These are phyloP conservation scores for Pomacea maculata DNA, from an alignment of 1,140 invertebrate species.

Conservation along the genomic window DNA sequence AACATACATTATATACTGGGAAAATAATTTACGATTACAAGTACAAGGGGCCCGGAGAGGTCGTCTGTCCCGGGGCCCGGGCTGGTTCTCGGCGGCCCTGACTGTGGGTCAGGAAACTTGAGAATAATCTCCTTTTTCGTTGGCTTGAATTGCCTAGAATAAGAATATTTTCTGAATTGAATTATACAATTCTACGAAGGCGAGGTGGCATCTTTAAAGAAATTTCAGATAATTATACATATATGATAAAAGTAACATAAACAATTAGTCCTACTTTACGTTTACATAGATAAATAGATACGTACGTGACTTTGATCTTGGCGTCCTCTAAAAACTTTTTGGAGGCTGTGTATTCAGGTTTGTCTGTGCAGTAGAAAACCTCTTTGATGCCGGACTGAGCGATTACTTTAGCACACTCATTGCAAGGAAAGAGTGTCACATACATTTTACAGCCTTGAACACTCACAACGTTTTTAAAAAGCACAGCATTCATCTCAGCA, in stretches of 20 bases:
- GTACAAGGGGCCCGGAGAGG: no score
- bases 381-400: conserved; percentile 75
- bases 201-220: no score
- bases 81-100: no score
- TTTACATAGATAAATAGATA: no score
- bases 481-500: conserved; percentile 95
- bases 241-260: no score
- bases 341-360: conserved; percentile 79
- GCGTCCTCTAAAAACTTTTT: conserved; percentile 83
- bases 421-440: conserved; percentile 91
- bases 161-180: not conserved
- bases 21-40: no score
- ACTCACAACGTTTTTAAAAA: conserved; percentile 86
- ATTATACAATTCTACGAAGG: no score
- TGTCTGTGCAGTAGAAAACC: conserved; percentile 81
- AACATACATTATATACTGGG: no score
- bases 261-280: no score
- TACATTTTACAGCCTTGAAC: conserved; percentile 85
- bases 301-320: conserved; percentile 43
- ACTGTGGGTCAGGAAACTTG: conserved; percentile 68
- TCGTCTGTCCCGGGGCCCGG: no score
- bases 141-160: conserved; percentile 73
- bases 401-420: conserved; percentile 97
- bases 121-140: conserved; percentile 72
- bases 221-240: no score